Base-by-base conservation (phyloP, 2,113 vertebrate genomes). In the Amia ocellicauda region DNA sequence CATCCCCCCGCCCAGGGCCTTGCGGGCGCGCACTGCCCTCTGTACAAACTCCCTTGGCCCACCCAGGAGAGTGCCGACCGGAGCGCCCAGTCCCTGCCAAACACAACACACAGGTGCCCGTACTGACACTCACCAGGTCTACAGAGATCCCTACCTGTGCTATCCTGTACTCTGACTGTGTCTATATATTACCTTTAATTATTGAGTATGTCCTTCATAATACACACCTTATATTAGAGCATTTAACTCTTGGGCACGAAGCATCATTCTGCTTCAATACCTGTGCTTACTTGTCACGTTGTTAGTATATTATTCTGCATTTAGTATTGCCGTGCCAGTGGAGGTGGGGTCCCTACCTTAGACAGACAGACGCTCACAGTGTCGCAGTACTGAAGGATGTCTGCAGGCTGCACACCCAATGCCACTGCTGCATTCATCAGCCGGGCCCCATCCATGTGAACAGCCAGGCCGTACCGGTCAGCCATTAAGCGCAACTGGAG, bases 291-390 rank as follows among this genome's bases (percentile, higher is more conserved):
- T n/a, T n/a, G n/a, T n/a, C n/a, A n/a, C n/a, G n/a, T n/a, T n/a
- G n/a, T n/a, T n/a, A n/a, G n/a, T n/a, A n/a, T n/a, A n/a, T n/a
- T n/a, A n/a, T n/a, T n/a, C n/a, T n/a, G n/a, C n/a, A n/a, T n/a
- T n/a, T n/a, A n/a, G n/a, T n/a, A n/a, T n/a, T n/a, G n/a, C n/a
- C n/a, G n/a, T n/a, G n/a, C n/a, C n/a, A n/a, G n/a, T n/a, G n/a
- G 22, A 2, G 7, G 13, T 7, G 62, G 0, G 24, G 17, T 66
- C 23, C 10, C 8, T 52, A 95, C 93, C 89, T 93, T 94, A 61
- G 93, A 95, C 74, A 97, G 88, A 67, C 93, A 97, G 59, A 94
- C 77, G 20, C 91, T 89, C 51, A 91, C 85, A 0, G 93, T 92
- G 83, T 95, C 81, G 4, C 91, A 91, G 77, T 89, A 85, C 75